Evolutionary conservation across 2,888 invertebrate species (phyloP).

Genomic region (Harmothoe impar): DNA sequence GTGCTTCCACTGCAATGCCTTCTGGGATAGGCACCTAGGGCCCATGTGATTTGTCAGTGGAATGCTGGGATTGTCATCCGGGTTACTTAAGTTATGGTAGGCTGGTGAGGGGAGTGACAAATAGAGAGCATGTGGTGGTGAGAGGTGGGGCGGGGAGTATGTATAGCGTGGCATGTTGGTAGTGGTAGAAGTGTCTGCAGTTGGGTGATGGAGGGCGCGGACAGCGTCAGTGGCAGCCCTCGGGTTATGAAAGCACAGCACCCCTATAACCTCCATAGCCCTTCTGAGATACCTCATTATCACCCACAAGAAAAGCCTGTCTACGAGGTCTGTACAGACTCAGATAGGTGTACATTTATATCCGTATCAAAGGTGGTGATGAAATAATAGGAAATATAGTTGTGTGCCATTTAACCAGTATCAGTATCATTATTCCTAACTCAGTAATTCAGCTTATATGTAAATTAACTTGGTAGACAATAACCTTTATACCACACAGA

Average conservation of each 20-base stretch:
- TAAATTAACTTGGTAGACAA: no score
- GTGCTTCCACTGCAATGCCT: slow-evolving; percentile 44
- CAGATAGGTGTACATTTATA: no score
- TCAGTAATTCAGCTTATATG: no score
- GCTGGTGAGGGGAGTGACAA: not conserved
- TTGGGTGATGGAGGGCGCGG: not conserved
- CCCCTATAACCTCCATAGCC: not conserved
- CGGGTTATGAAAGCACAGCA: slow-evolving; percentile 7
- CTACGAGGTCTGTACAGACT: no score
- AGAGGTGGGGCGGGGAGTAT: not conserved
- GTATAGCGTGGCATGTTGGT: not conserved
- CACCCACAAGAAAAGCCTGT: not conserved
- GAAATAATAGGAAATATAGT: no score
- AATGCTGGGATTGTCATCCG: slow-evolving; percentile 25
- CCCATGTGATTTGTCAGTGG: slow-evolving; percentile 27
- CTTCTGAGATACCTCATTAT: not conserved
- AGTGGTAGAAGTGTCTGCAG: not conserved
- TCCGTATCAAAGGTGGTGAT: no score
- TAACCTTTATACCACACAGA: no score
- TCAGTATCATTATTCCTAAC: no score
- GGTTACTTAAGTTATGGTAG: slow-evolving; percentile 31
- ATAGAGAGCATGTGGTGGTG: slow-evolving; percentile 7
- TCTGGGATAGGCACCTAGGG: slow-evolving; percentile 42
- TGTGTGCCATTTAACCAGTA: no score
- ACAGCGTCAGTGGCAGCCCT: not conserved